Evolutionary conservation across 2,797 vertebrate genomes (phyloP).

Genomic region (Calcarius lapponicus): DNA sequence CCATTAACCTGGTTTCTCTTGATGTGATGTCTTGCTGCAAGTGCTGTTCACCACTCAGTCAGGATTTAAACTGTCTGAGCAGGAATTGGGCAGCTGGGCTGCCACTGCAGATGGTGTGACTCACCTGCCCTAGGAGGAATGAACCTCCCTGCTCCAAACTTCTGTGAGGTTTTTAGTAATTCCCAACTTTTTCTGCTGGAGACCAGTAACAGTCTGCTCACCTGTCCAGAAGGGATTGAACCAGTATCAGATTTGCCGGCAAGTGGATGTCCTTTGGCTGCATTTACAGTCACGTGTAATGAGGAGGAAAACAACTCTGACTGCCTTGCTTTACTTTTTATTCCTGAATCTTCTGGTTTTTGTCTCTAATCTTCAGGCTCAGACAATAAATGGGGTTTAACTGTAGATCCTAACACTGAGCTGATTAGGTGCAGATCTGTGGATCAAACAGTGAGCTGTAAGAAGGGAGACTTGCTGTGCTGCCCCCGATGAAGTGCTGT

Average conservation of each 20-base stretch:
- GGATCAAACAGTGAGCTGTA: not conserved
- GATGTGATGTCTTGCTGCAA: not conserved
- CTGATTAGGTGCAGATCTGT: not conserved
- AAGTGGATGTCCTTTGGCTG: not conserved
- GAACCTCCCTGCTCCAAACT: not conserved
- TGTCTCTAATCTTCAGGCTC: not conserved
- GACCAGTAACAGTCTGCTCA: not conserved
- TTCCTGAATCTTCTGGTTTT: not conserved
- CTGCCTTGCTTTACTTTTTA: not conserved
- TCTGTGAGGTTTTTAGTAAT: not conserved
- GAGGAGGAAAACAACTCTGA: not conserved
- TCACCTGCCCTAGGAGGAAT: not conserved
- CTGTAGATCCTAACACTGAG: not conserved
- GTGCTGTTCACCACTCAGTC: not conserved
- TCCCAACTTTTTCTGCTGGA: not conserved
- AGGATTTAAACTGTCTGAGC: constrained; percentile 15
- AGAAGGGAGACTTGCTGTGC: not conserved
- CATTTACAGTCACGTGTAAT: not conserved
- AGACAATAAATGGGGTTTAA: not conserved
- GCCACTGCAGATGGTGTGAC: not conserved
- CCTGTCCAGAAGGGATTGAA: not conserved
- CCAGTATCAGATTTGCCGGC: not conserved
- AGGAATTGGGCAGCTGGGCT: not conserved
- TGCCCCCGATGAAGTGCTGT: not conserved
- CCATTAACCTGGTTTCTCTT: not conserved